Percentiles rank a stretch among this genome's conserved stretches.
phyloP scores from a whole-genome alignment of 2,113 vertebrate species.

The Psittacara wagleri region DNA sequence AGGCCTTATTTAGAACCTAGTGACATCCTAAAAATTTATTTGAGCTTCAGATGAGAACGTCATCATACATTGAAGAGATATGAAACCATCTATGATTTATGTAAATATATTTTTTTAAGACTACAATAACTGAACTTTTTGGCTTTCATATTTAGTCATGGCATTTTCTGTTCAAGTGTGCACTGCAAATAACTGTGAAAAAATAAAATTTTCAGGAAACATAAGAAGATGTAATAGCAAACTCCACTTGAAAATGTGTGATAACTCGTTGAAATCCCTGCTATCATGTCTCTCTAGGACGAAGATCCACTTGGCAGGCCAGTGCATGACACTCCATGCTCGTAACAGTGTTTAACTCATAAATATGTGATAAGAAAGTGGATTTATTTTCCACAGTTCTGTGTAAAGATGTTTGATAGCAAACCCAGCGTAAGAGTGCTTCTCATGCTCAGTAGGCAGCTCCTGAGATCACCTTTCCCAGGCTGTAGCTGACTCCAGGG shows the following conservation, averaged over 20 bases:
- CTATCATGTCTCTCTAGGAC: neutral
- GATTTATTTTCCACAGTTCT: neutral
- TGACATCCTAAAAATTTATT: neutral
- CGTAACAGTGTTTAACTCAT: neutral
- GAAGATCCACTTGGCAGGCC: accelerated
- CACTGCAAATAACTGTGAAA: neutral
- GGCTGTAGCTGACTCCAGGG: neutral
- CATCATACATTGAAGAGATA: neutral
- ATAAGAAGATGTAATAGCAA: neutral
- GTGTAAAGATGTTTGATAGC: neutral
- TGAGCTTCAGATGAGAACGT: neutral
- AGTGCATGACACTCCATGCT: neutral
- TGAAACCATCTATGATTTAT: neutral
- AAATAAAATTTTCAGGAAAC: neutral
- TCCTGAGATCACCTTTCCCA: neutral
- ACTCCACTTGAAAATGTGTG: neutral
- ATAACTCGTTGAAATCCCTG: neutral
- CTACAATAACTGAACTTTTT: neutral
- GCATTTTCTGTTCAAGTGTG: neutral
- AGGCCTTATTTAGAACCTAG: neutral
- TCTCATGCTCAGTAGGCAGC: neutral
- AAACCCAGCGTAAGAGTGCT: neutral
- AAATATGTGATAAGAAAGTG: neutral
- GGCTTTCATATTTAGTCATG: neutral
- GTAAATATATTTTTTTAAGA: neutral